Percentiles rank a stretch among this genome's conserved stretches.
These are phyloP conservation scores for Drosophila nr. perissopoda DNA, from an alignment of 2,888 invertebrate genomes.

Conservation along the genomic window DNA sequence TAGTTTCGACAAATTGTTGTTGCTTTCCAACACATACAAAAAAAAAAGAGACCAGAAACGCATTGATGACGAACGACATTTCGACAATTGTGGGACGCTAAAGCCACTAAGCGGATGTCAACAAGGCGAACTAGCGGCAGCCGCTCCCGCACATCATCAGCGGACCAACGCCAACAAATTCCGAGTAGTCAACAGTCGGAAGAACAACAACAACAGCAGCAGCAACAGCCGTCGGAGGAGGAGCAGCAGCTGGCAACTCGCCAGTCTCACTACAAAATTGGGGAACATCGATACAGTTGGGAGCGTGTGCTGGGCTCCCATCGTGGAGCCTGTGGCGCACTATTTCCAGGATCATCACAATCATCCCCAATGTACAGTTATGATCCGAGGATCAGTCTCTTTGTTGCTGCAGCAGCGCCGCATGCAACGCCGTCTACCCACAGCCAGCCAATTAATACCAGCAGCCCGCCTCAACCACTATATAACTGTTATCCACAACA, in stretches of 20 bases:
- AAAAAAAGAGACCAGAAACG: constrained; percentile 25
- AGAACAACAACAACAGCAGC: constrained; percentile 34
- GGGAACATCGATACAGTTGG: constrained; percentile 58
- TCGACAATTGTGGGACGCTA: constrained; percentile 46
- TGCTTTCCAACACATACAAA: constrained; percentile 51
- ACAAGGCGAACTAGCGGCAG: constrained; percentile 61
- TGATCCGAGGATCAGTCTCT: constrained; percentile 41
- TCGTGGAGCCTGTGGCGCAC: constrained; percentile 48
- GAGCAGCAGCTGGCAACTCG: constrained; percentile 25
- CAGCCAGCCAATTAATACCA: constrained; percentile 53
- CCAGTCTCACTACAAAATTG: constrained; percentile 47
- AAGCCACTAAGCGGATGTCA: constrained; percentile 54
- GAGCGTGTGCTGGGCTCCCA: constrained; percentile 55
- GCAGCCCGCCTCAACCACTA: constrained; percentile 26
- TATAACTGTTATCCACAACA: constrained; percentile 23
- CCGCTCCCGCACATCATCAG: constrained; percentile 56
- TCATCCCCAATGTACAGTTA: constrained; percentile 44
- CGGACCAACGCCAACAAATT: constrained; percentile 33
- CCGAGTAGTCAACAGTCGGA: constrained; percentile 35
- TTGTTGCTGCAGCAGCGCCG: constrained; percentile 30
- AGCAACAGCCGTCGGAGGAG: constrained; percentile 22
- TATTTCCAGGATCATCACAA: constrained; percentile 30
- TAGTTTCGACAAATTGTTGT: constrained; percentile 73
- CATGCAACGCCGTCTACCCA: constrained; percentile 20
- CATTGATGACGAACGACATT: constrained; percentile 53